Conservation (phyloP, 1,140 invertebrate species). For the Platorchestia sp. region DNA sequence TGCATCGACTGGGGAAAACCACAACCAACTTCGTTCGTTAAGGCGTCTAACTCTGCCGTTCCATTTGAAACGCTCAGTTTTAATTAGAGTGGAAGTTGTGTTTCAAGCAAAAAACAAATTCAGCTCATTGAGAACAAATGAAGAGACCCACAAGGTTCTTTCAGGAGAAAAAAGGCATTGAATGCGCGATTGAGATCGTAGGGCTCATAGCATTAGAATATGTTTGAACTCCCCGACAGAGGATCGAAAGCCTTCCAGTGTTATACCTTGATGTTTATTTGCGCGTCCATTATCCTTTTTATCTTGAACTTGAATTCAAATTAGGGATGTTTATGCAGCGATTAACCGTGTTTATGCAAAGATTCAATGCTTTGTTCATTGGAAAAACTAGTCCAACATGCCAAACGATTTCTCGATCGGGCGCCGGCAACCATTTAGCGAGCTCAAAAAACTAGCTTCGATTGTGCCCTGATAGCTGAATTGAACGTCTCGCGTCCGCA, state of each 20-base stretch:
- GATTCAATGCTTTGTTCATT: slow-evolving; percentile 7
- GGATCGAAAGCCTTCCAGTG: not conserved
- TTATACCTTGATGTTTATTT: slow-evolving; percentile 20
- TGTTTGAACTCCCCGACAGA: slow-evolving; percentile 4
- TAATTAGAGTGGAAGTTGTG: not conserved
- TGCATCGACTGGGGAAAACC: not conserved
- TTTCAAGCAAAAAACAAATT: not conserved
- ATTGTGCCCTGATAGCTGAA: not conserved
- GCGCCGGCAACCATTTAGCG: not conserved
- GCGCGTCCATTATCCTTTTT: slow-evolving; percentile 33
- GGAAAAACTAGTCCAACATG: slow-evolving; percentile 3
- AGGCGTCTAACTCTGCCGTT: not conserved
- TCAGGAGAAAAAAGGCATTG: not conserved
- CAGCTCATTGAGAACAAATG: not conserved
- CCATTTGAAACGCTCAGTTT: not conserved
- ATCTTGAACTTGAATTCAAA: slow-evolving; percentile 56
- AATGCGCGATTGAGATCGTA: not conserved
- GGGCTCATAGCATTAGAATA: not conserved
- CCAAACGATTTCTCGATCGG: not conserved
- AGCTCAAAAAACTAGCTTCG: not conserved
- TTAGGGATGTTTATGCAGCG: slow-evolving; percentile 60
- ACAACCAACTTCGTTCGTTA: not conserved
- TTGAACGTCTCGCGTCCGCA: not conserved
- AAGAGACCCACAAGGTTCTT: not conserved
- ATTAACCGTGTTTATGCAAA: slow-evolving; percentile 57